Conservation (phyloP, 2,113 vertebrate species). For the Sylvia atricapilla region DNA sequence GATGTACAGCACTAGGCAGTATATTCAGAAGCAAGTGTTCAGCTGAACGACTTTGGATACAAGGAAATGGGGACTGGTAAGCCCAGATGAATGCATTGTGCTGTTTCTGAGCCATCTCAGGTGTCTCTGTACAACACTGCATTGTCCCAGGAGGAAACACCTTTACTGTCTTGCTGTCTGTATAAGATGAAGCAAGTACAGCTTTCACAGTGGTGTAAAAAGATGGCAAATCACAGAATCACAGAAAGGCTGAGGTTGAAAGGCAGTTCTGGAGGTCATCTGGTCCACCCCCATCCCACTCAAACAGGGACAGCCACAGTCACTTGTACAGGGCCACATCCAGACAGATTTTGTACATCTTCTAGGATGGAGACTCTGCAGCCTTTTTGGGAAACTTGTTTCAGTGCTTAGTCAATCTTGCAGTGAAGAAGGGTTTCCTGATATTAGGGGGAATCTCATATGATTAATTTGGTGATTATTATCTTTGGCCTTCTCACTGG, state of each 20-base stretch:
- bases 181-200: neutral
- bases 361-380: accelerated
- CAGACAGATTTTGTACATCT: neutral
- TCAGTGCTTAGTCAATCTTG: neutral
- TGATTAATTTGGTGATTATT: neutral
- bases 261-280: neutral
- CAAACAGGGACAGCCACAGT: neutral
- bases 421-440: neutral
- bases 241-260: neutral
- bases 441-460: neutral
- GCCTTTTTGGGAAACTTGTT: neutral
- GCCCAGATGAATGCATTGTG: neutral
- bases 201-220: neutral
- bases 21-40: neutral
- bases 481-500: neutral
- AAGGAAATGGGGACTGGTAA: neutral
- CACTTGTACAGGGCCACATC: neutral
- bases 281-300: neutral
- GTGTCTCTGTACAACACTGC: neutral
- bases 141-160: neutral
- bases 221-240: neutral
- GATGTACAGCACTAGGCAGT: neutral
- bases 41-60: neutral
- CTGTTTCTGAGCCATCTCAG: neutral
- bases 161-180: neutral